Evolutionary conservation across 2,888 invertebrate species (phyloP).

Genomic region (Apamea sordens): DNA sequence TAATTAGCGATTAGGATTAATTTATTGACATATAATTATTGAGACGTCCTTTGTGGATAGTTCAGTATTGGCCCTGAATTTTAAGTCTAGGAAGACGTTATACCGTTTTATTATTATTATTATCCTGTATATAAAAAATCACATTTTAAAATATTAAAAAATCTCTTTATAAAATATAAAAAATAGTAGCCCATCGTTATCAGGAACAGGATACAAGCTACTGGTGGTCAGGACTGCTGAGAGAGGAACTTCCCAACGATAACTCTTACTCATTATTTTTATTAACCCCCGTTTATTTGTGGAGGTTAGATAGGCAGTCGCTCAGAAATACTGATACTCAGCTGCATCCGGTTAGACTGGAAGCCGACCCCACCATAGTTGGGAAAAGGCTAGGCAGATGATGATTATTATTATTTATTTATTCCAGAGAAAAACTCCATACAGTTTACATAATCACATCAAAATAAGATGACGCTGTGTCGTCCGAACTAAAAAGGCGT

Average conservation of each 20-base stretch:
- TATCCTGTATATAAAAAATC: not conserved
- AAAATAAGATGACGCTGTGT: not conserved
- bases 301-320: too few relatives aligned
- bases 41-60: not conserved
- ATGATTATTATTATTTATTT: not conserved
- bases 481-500: not conserved
- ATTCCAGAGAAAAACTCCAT: too few relatives aligned
- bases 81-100: not conserved
- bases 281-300: too few relatives aligned
- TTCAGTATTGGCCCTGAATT: not conserved
- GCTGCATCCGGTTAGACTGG: too few relatives aligned
- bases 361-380: too few relatives aligned
- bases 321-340: too few relatives aligned
- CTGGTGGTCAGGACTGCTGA: not conserved
- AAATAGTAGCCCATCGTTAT: not conserved
- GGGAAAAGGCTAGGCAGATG: too few relatives aligned
- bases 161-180: not conserved
- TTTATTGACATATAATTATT: conserved; percentile 37
- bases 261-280: not conserved
- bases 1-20: conserved; percentile 40
- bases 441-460: not conserved
- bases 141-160: not conserved
- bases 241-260: too few relatives aligned
- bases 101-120: not conserved
- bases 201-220: not conserved